phyloP scores from a whole-genome alignment of 2,113 vertebrate genomes.

The Istiophorus platypterus region DNA sequence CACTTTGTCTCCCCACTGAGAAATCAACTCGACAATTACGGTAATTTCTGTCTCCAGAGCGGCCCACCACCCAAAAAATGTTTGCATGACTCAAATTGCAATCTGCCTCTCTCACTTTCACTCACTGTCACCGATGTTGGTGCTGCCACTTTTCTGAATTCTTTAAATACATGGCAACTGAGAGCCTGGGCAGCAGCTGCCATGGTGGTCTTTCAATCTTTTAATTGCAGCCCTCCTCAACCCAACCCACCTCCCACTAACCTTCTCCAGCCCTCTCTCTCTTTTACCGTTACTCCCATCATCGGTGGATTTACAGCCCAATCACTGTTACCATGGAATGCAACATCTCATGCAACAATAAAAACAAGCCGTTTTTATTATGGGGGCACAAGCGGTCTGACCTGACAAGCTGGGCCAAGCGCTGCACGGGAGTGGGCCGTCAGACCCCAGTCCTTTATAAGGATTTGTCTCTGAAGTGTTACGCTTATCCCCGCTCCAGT shows the following conservation, averaged over 20 bases:
- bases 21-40: constrained; percentile 3
- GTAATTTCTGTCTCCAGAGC: background rate
- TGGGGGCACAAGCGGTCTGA: constrained; percentile 33
- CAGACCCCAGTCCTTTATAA: constrained; percentile 53
- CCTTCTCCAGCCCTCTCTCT: background rate
- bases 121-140: constrained; percentile 32
- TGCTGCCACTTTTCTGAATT: background rate
- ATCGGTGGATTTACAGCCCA: constrained; percentile 63
- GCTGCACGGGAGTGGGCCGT: constrained; percentile 43
- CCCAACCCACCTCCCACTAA: background rate
- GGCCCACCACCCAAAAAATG: constrained; percentile 5
- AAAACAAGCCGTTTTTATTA: constrained; percentile 62
- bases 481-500: constrained; percentile 49
- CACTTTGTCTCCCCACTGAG: background rate
- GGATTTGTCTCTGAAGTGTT: constrained; percentile 49
- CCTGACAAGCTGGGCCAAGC: constrained; percentile 46
- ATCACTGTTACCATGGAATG: constrained; percentile 54
- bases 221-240: constrained; percentile 44
- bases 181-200: constrained; percentile 32
- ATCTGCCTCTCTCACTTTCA: constrained; percentile 47
- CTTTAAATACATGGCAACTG: constrained; percentile 48
- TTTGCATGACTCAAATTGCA: constrained; percentile 47
- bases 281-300: constrained; percentile 26
- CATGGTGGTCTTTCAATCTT: constrained; percentile 66
- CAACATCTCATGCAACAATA: constrained; percentile 55